Percentiles rank a stretch among this genome's conserved stretches.
Conservation (phyloP, 2,797 vertebrate genomes). For the Poecilia wingei region DNA sequence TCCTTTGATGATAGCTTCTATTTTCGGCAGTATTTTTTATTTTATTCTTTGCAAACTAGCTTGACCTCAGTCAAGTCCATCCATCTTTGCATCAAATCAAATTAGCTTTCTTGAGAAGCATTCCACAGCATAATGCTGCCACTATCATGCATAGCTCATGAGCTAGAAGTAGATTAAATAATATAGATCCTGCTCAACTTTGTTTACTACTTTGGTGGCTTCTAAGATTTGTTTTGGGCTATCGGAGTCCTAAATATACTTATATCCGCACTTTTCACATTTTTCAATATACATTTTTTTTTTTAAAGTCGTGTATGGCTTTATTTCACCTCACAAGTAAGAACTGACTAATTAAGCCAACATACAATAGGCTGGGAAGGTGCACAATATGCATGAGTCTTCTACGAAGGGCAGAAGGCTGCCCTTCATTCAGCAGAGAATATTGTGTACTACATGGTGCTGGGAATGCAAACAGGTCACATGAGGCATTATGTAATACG, state of each 20-base stretch:
- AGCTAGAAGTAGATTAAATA: neutral
- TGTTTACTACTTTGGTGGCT: neutral
- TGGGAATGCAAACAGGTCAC: constrained; percentile 21
- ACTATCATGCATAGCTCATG: neutral
- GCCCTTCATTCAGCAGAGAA: constrained; percentile 26
- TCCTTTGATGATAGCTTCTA: neutral
- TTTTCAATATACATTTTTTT: neutral
- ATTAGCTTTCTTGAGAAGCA: neutral
- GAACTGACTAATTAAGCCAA: neutral
- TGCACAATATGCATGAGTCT: neutral
- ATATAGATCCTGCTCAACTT: neutral
- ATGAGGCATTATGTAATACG: constrained; percentile 24
- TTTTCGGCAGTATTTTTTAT: neutral
- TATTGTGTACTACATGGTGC: constrained; percentile 9
- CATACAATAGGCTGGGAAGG: neutral
- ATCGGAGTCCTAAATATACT: neutral
- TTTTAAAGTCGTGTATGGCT: neutral
- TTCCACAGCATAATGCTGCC: neutral
- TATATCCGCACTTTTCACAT: neutral
- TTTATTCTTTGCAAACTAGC: neutral
- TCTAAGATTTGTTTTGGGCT: neutral
- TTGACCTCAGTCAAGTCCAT: neutral
- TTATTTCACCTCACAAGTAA: neutral
- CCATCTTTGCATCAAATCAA: neutral
- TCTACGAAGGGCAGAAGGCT: neutral